Evolutionary conservation across 1,140 invertebrate genomes (phyloP), one percentile per base, ranked within the genome.

Genomic region (Tetragnatha versicolor): DNA sequence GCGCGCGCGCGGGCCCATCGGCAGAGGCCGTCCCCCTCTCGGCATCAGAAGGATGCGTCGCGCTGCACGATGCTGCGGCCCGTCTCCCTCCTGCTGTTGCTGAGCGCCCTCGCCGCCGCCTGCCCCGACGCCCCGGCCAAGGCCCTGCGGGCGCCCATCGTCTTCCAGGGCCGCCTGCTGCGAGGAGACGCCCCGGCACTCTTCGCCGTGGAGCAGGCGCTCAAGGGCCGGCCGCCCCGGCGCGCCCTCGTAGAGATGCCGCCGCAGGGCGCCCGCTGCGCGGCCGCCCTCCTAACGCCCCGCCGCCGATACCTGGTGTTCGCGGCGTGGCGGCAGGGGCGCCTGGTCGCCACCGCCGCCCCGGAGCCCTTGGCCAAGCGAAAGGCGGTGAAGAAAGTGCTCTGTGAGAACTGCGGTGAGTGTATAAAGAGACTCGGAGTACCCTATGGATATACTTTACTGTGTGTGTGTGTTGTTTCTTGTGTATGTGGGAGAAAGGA

Each of bases 91-190:
- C 25, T 25, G 31, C n/a, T n/a, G n/a, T n/a, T n/a, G n/a, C n/a
- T n/a, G n/a, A n/a, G 22, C 27, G 27, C 35, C 72, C 58, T 39
- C 14, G 45, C 47, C 42, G 29, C 33, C 45, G 58, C 37, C 9
- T 27, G 27, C 29, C 12, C 31, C 31, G 55, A 61, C 55, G 58
- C 58, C 29, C 61, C 60, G 5, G 55, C 68, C 29, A 82, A 82
- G 79, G 82, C 82, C 3, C 69, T 58, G 25, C 72, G 79, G 17
- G 17, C 79, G 0, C 82, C 82, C 9, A 61, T 82, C 25, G 79
- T 82, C 2, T 82, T 82, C 29, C 72, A 63, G 58, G 82, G 82
- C 27, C 9, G 72, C 33, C 53, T 82, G 65, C 33, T 80, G 3
- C 79, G 81, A 33, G 79, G 73, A 3, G 72, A 73, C 31, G 75